phyloP scores from a whole-genome alignment of 2,797 vertebrate species.

The Coranthus polyacanthus region DNA sequence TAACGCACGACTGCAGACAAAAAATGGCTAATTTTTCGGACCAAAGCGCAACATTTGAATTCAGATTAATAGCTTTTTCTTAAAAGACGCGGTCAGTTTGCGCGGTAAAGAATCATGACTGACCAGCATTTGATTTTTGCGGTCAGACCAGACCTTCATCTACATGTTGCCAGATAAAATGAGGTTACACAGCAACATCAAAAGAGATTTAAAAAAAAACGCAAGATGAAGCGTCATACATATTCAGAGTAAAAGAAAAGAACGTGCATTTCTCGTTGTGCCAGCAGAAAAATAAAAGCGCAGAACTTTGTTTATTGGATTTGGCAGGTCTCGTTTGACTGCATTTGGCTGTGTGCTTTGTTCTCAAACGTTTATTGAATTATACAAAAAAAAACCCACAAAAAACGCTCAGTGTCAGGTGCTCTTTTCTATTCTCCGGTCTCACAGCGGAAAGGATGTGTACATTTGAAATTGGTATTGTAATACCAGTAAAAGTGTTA shows the following conservation, averaged over 20 bases:
- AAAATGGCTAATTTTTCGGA: constrained; percentile 28
- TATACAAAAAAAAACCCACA: constrained; percentile 18
- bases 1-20: constrained; percentile 40
- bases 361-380: constrained; percentile 23
- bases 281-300: neutral
- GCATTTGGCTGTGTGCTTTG: constrained; percentile 39
- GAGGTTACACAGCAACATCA: neutral
- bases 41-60: constrained; percentile 31
- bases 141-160: constrained; percentile 4
- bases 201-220: constrained; percentile 16
- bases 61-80: constrained; percentile 20
- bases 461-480: neutral
- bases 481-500: no score
- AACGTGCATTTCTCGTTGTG: neutral
- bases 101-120: constrained; percentile 20
- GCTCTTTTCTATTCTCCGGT: constrained; percentile 9
- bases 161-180: neutral
- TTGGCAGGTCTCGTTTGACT: constrained; percentile 16
- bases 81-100: constrained; percentile 16
- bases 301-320: constrained; percentile 41
- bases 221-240: neutral
- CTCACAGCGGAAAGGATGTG: constrained; percentile 6
- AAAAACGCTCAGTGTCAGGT: constrained; percentile 11
- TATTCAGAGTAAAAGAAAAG: neutral
- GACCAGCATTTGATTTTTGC: neutral